phyloP scores from a whole-genome alignment of 2,797 vertebrate genomes.

The Rhyacichthys aspro region DNA sequence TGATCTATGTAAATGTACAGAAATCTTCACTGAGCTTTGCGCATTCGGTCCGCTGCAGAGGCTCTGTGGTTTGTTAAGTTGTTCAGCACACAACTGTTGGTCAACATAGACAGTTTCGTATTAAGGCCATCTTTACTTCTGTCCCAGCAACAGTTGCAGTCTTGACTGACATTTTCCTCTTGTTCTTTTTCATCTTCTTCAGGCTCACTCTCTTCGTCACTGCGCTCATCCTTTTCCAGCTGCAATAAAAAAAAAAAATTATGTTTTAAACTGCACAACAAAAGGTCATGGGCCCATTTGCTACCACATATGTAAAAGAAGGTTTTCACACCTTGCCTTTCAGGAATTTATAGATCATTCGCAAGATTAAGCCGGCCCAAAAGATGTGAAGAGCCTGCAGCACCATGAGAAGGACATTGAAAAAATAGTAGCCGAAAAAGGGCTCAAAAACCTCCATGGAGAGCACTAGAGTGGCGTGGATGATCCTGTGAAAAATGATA shows the following conservation, averaged over 20 bases:
- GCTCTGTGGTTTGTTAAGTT: slow-evolving; percentile 72
- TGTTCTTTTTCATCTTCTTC: slow-evolving; percentile 83
- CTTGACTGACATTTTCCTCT: slow-evolving; percentile 71
- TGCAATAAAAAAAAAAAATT: slow-evolving; percentile 51
- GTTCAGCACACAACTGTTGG: slow-evolving; percentile 74
- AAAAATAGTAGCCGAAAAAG: slow-evolving; percentile 91
- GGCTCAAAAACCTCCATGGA: slow-evolving; percentile 85
- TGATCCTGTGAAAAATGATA: slow-evolving; percentile 78
- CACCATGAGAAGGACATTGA: slow-evolving; percentile 84
- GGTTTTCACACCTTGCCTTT: slow-evolving; percentile 82
- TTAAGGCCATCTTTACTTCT: slow-evolving; percentile 65
- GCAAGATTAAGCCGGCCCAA: slow-evolving; percentile 91
- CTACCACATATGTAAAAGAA: background rate
- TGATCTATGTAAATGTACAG: background rate
- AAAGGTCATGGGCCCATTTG: background rate
- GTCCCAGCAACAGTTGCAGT: slow-evolving; percentile 69
- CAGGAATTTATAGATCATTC: slow-evolving; percentile 87
- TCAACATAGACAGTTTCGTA: slow-evolving; percentile 70
- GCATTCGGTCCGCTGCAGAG: slow-evolving; percentile 55
- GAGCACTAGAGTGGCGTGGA: slow-evolving; percentile 86
- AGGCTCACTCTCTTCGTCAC: slow-evolving; percentile 85
- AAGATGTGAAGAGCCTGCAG: slow-evolving; percentile 91
- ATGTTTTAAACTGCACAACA: background rate
- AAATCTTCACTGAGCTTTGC: slow-evolving; percentile 58
- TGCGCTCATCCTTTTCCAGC: slow-evolving; percentile 92